A percentile compares a stretch with the other conserved stretches of the same genome.
Conservation (phyloP, 2,797 vertebrate species). For the Acestrorhynchus altus region DNA sequence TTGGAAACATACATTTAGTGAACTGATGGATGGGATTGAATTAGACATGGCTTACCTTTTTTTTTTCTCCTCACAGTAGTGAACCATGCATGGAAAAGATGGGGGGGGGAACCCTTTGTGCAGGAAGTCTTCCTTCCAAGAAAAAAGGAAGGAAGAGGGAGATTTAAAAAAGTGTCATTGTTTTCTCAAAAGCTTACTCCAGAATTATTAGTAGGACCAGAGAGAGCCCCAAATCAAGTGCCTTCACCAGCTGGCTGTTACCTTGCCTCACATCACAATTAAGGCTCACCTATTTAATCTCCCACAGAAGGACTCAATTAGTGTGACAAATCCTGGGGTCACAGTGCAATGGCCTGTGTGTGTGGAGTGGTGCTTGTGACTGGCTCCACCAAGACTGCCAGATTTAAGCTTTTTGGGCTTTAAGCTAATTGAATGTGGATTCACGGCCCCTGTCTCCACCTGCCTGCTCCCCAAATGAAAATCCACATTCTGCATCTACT, state of each 20-base stretch:
- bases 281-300: slow-evolving; percentile 77
- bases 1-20: background rate
- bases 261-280: slow-evolving; percentile 69
- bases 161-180: slow-evolving; percentile 75
- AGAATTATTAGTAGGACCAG: slow-evolving; percentile 64
- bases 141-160: slow-evolving; percentile 59
- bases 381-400: slow-evolving; percentile 46
- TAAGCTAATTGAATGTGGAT: slow-evolving; percentile 50
- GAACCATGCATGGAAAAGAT: background rate
- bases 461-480: slow-evolving; percentile 42
- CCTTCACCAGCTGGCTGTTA: slow-evolving; percentile 75
- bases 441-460: slow-evolving; percentile 42
- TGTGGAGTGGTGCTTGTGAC: slow-evolving; percentile 33
- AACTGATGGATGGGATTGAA: background rate
- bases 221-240: slow-evolving; percentile 66
- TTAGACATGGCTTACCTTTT: background rate
- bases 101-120: too few species aligned
- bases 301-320: slow-evolving; percentile 76
- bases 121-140: background rate
- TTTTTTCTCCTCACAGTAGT: too few species aligned
- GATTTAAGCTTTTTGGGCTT: slow-evolving; percentile 41
- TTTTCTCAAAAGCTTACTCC: slow-evolving; percentile 70
- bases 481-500: slow-evolving; percentile 49
- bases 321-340: slow-evolving; percentile 75
- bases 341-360: slow-evolving; percentile 59